Conservation (phyloP, 2,797 vertebrate species). For the Pseudotriccus pelzelni region DNA sequence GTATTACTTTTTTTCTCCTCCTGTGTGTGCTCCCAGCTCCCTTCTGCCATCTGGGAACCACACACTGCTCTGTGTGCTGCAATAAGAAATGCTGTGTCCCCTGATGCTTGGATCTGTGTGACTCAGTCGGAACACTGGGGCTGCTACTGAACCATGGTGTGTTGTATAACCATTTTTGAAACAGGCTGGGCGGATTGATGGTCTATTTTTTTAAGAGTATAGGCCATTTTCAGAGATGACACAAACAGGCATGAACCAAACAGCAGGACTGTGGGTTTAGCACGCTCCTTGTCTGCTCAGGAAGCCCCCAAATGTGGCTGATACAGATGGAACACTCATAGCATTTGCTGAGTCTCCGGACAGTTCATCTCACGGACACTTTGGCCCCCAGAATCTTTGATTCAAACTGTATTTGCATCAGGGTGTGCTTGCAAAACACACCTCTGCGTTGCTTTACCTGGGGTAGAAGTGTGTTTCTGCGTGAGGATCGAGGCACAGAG, state of each 20-base stretch:
- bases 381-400: background rate
- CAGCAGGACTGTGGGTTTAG: background rate
- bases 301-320: background rate
- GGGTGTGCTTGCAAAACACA: background rate
- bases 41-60: background rate
- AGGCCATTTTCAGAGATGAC: background rate
- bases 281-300: background rate
- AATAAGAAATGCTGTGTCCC: background rate
- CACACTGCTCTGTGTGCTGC: background rate
- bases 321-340: rapidly evolving
- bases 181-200: background rate
- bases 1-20: background rate
- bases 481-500: background rate
- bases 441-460: background rate
- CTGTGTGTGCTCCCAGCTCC: background rate
- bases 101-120: background rate
- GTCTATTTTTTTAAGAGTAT: background rate
- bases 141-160: rapidly evolving
- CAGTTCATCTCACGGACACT: background rate
- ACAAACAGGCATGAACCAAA: background rate
- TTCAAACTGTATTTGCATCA: background rate
- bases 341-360: background rate
- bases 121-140: background rate
- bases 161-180: background rate
- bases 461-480: background rate